These are phyloP conservation scores for Girardinus metallicus DNA, from an alignment of 2,797 vertebrate species.

Conservation along the genomic window DNA sequence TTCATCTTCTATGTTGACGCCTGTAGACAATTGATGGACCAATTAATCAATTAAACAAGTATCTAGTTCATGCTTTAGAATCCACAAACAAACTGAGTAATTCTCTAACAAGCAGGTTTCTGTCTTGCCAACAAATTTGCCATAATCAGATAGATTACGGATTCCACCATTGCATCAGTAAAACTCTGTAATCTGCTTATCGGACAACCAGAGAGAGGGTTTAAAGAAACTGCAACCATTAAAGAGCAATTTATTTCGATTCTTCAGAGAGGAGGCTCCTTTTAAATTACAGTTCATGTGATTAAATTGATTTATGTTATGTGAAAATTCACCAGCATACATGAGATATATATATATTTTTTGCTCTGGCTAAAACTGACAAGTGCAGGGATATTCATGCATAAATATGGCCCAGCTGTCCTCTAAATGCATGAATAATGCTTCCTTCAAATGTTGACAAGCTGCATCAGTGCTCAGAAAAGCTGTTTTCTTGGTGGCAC, in stretches of 20 bases:
- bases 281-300: background rate
- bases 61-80: background rate
- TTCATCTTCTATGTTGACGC: conserved; percentile 79
- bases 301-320: background rate
- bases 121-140: background rate
- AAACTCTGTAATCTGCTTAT: background rate
- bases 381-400: background rate
- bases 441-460: background rate
- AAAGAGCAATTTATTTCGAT: background rate
- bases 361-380: background rate
- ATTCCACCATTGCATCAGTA: background rate
- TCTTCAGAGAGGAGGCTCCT: background rate
- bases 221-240: background rate
- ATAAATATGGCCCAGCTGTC: background rate
- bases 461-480: background rate
- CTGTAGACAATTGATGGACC: conserved; percentile 64
- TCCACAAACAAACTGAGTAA: background rate
- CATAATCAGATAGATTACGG: background rate
- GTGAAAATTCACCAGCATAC: background rate
- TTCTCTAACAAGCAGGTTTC: background rate
- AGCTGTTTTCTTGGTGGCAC: background rate
- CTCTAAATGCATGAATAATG: background rate
- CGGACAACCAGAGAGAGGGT: too few species aligned
- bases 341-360: too few species aligned
- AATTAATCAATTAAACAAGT: background rate